Base-by-base conservation (phyloP, 2,797 vertebrate species). In the Eleutherodactylus coqui region DNA sequence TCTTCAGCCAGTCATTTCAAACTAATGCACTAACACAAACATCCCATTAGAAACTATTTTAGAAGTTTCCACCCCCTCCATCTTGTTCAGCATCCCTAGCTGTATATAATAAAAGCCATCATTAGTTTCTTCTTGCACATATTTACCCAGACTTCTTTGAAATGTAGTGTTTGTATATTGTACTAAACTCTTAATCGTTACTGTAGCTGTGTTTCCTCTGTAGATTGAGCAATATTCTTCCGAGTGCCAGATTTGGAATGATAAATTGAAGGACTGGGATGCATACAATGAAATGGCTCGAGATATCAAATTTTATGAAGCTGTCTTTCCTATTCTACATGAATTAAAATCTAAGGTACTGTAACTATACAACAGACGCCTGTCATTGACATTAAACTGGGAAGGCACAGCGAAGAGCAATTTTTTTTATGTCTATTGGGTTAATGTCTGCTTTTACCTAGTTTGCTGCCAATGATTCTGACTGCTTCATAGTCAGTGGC, bases 221-320 rank as follows among this genome's bases (percentile, higher is more conserved):
- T 75, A 88, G 88, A 77, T 87, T 81, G 82, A 80, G n/a, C 67
- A 88, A 41, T 88, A 88, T 43, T 88, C 69, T 72, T 86, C 77
- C 34, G 85, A 88, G 43, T 88, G 88, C 51, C 69, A 58, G 53
- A 53, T 80, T 27, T 84, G 82, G 82, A 86, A 82, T 76, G 62
- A 88, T 67, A 86, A 80, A 51, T 32, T 88, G 16, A 88, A 80
- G 73, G 76, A 88, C 49, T 88, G 88, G 88, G 88, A 88, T 87
- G 85, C 88, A n/a, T 88, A 81, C 60, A 84, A 82, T 84, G 82
- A 88, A 87, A 88, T 88, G 85, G 82, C 88, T 60, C 32, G 24
- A 51, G 45, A 84, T 6, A 80, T 88, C 3, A 86, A 77, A 75
- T 87, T 87, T 41, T 88, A 88, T 45, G 78, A 80, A 51, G 88